Base-by-base conservation (phyloP, 1,140 invertebrate species). In the Bombyx mandarina region DNA sequence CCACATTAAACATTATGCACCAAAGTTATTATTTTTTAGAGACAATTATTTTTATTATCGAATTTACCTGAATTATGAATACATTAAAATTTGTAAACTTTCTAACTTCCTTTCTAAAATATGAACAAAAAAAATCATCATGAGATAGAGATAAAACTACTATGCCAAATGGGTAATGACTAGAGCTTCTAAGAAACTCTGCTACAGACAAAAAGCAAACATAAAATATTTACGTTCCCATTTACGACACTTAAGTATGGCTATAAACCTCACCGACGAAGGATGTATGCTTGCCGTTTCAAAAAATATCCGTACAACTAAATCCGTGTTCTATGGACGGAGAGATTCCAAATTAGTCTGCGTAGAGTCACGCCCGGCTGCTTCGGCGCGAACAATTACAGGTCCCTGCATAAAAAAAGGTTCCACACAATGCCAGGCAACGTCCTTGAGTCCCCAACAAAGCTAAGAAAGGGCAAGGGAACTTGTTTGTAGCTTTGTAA, bases 361-460 rank as follows among this genome's bases (percentile, higher is more conserved):
- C 53, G 53, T 44, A 44, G 52, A 69, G 76, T 77, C 76, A 81
- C 73, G 81, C 75, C 69, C 66, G 66, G 61, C 73, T 71, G 79
- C 71, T 66, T 75, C 76, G 78, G 76, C 77, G 79, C 79, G 82
- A 81, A 85, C 77, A 84, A 82, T 85, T 83, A 85, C 72, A 35
- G 66, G 68, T 61, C 69, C 26, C 57, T 67, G 61, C 64, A 73
- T 67, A 77, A 80, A 79, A 73, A 85, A 87, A 85, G 68, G 79
- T 67, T 66, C 71, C 61, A 67, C 76, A 84, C 82, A 85, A 87
- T 84, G 77, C 54, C 79, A 73, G 70, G 69, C 65, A 56, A 77
- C 84, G 84, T 87, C 82, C 84, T 87, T 82, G 82, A 63, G 62
- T 73, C 75, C 79, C 81, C 69, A 85, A 84, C 80, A 84, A 84